Base-by-base conservation (phyloP, 2,113 vertebrate species). In the Ophthalmolycus amberensis region DNA sequence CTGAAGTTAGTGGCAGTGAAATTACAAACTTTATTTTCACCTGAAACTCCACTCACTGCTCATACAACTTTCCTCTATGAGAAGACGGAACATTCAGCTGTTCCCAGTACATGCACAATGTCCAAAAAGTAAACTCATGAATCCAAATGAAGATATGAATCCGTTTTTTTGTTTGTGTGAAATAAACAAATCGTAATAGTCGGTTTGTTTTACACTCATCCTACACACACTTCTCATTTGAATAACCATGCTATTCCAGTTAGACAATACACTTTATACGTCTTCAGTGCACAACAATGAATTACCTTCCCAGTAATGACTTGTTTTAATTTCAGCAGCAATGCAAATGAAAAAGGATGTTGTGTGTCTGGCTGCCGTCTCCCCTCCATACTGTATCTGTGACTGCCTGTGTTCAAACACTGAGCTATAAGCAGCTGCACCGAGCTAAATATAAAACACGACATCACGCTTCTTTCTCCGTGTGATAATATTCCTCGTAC, bases 381-480 rank as follows among this genome's bases (percentile, higher is more conserved):
- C 22, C 1, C 29, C 64, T 15, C 42, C 56, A 22, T 38, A 2
- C 48, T 42, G 16, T 46, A 14, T 64, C 63, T 27, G 4, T 54
- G 3, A 6, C 29, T 42, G 15, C 66, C 54, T 50, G 56, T 56
- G 37, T 68, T 12, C n/a, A 40, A 56, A 66, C 46, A 40, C 62
- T 40, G 0, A 63, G 29, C 60, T 46, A 20, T 73, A 73, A 58
- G 1, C 68, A 75, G 58, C n/a, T 54, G 52, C 63, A 20, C 38
- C 60, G 29, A 67, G 59, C 73, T 74, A 79, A 83, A 80, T 65
- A 77, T 70, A 65, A 66, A 63, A 67, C 22, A 44, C 60, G 66
- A 54, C 72, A 80, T 25, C 25, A 40, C 40, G 54, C 67, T 14
- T 44, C 16, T 77, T 22, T 63, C 40, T 66, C 42, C 2, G 1